Evolutionary conservation across 2,888 invertebrate genomes (phyloP), one percentile per base, ranked within the genome.

Genomic region (Lamellibrachia satsuma): DNA sequence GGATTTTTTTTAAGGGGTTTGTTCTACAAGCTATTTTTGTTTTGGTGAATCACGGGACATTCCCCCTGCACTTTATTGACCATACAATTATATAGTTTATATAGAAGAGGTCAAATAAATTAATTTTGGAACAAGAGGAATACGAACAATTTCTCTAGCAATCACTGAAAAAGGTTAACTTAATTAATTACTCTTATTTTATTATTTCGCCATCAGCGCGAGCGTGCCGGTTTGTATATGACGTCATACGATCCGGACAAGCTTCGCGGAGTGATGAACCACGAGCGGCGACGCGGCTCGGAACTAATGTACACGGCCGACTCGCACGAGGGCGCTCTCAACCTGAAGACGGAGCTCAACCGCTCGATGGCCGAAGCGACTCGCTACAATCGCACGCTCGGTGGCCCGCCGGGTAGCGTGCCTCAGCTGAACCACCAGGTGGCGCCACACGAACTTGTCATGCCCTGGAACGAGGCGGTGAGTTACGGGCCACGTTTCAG

Each of bases 151-250:
- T 3, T 75, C 22, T 75, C 75, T 75, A 22, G 2, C 75, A 75
- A 22, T 75, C 75, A 75, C 75, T 11, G 15, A 75, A 4, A 75
- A 15, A 22, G 22, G 39, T 39, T 39, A 39, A 39, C 39, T 39
- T 39, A 39, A 39, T 39, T 39, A 0, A 75, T 22, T 6, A 6
- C 22, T 75, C 22, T 75, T 6, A 57, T 15, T 57, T 75, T 22
- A 75, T n/a, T 22, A n/a, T 75, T 22, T n/a, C 22, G 15, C 27
- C n/a, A 22, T 75, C 93, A 93, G 92, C 95, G 95, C 92, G 96
- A 96, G 93, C 93, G 96, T 91, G 95, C 96, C 15, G 96, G 96
- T 1, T 93, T 96, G 93, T 96, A 96, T 94, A 95, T 95, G 93
- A 96, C 96, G 1, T 95, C 94, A 93, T 96, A 96, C 93, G 94